A percentile compares a stretch with the other conserved stretches of the same genome.
phyloP scores from a whole-genome alignment of 1,140 invertebrate species.

The Drosophila nebulosa region DNA sequence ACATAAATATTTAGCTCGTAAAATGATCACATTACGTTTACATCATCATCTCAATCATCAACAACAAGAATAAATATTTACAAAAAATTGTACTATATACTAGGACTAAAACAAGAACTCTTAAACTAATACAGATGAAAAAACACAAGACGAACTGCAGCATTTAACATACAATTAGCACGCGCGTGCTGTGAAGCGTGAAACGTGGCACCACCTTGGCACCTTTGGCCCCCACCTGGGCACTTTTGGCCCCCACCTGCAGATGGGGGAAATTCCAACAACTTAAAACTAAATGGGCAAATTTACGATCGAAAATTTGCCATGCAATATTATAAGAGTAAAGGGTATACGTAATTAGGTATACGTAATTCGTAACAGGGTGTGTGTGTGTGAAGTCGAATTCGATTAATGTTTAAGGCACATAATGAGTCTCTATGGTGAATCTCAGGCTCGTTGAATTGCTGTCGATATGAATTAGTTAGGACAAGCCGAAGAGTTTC shows the following conservation, averaged over 20 bases:
- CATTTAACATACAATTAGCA: slow-evolving; percentile 53
- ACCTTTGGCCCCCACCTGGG: slow-evolving; percentile 55
- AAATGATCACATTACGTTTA: slow-evolving; percentile 77
- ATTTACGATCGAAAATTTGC: slow-evolving; percentile 50
- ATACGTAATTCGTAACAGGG: slow-evolving; percentile 49
- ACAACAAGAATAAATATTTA: slow-evolving; percentile 78
- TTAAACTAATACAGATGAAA: slow-evolving; percentile 48
- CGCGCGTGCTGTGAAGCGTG: slow-evolving; percentile 52
- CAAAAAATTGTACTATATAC: slow-evolving; percentile 55
- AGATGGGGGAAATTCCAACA: slow-evolving; percentile 47
- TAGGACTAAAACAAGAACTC: slow-evolving; percentile 51
- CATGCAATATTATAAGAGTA: slow-evolving; percentile 16
- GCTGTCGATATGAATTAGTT: slow-evolving; percentile 19
- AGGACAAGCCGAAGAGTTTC: slow-evolving; percentile 94
- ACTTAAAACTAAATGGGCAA: slow-evolving; percentile 63
- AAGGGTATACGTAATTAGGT: slow-evolving; percentile 21
- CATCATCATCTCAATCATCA: slow-evolving; percentile 61
- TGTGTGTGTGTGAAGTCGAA: slow-evolving; percentile 41
- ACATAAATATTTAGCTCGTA: slow-evolving; percentile 70
- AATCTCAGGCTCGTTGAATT: slow-evolving; percentile 65
- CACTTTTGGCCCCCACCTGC: slow-evolving; percentile 46
- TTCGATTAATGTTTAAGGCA: slow-evolving; percentile 73
- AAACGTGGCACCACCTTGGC: slow-evolving; percentile 40
- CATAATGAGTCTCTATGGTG: slow-evolving; percentile 69
- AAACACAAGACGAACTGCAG: slow-evolving; percentile 58